Evolutionary conservation across 2,113 vertebrate genomes (phyloP), one percentile per base, ranked within the genome.

Genomic region (Ageneiosus marmoratus): DNA sequence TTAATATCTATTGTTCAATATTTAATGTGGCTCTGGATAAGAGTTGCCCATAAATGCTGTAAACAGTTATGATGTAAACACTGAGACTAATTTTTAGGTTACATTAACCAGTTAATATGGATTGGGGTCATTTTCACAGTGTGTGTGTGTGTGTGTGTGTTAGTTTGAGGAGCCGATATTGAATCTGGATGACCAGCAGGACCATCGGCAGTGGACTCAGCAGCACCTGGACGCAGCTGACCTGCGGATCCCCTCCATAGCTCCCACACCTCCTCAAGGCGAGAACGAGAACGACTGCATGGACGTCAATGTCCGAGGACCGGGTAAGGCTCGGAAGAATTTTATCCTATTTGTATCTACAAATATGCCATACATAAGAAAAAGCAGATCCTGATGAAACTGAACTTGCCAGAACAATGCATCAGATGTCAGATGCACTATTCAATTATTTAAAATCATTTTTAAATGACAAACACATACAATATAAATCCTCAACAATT

Each of bases 221-320:
- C 98, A 99, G 93, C 98, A 99, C 91, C 92, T 99, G 89, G 98
- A 99, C 0, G 98, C 98, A 0, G 98, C 98, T 0, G 98, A 99
- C 89, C 92, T 99, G 77, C 96, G 98, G 7, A 93, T 96, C 77
- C 95, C 98, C 2, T 96, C 97, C 88, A 97, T 97, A 85, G 98
- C 98, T 0, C 97, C 97, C 1, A 99, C 98, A 0, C 98, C 98
- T 0, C 98, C 98, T 0, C 98, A 99, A 92, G 98, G 98, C 0
- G 98, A 99, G 79, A 97, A 95, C 0, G 97, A 99, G 44, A 93
- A 94, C 0, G 97, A 98, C 93, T 97, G 97, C 75, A 96, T 99
- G 96, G 97, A 99, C 4, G 97, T 98, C 79, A 99, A 99, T 0
- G 98, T 99, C 72, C 94, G 98, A 0, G 98, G 98, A 70, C 98